Evolutionary conservation across 2,797 vertebrate genomes (phyloP), one percentile per base, ranked within the genome.

Genomic region (Sorex maritimensis): DNA sequence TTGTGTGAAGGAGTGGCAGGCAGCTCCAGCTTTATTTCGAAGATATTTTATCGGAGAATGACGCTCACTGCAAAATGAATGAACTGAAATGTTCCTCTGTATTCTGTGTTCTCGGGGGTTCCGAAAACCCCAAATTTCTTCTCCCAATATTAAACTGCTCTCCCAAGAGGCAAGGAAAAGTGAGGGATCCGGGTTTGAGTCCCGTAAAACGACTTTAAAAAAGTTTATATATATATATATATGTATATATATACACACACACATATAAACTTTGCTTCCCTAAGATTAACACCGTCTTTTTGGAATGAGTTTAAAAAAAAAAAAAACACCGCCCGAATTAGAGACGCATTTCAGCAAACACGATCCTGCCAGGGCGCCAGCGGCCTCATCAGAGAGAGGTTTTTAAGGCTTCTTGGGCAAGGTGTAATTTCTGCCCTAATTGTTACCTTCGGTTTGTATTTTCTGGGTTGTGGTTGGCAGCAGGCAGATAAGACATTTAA

Each of bases 11-110:
- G 55, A 88, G 58, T 24, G 41, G 79, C 49, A 68, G 63, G 71
- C 73, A 81, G 38, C 44, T 81, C 55, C 83, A 83, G 84, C 73
- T 93, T 95, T 83, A 90, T 65, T 88, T 82, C 21, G 52, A 72
- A 84, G 65, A n/a, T 67, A 75, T 81, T 73, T 86, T 63, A 91
- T 46, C 34, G 34, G 34, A 34, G 34, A 34, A 34, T 34, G 34
- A 34, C 34, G 46, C 80, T 74, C 44, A 82, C 34, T 89, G 81
- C 72, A 86, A 95, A 89, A 75, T 52, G 38, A 82, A 81, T 81
- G 58, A 81, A 92, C 65, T 83, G 58, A 88, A 94, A 17, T 3
- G 49, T 4, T 23, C 58, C 5, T 61, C 58, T 61, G 17, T 21
- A 21, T 61, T 61, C 21, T 44, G 58, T 17, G 17, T 21, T 61